A percentile compares a stretch with the other conserved stretches of the same genome.
These are phyloP conservation scores for Tyto alba DNA, from an alignment of 2,113 vertebrate species.

Conservation along the genomic window DNA sequence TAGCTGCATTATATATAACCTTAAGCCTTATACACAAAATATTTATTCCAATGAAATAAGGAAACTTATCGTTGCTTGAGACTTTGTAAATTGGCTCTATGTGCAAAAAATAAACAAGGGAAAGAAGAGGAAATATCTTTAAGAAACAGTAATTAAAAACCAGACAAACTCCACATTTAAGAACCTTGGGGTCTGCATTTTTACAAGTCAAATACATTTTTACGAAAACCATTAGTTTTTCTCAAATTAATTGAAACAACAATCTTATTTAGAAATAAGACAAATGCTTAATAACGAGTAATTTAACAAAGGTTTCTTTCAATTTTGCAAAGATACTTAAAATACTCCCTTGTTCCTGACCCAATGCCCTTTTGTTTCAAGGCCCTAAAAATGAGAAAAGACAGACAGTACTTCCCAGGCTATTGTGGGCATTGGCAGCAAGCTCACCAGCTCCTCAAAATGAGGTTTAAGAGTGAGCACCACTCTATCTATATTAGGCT, in stretches of 20 bases:
- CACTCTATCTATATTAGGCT: background rate
- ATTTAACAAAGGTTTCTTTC: conserved; percentile 22
- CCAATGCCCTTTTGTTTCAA: conserved; percentile 6
- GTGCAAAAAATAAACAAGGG: conserved; percentile 30
- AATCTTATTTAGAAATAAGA: conserved; percentile 17
- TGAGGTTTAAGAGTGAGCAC: background rate
- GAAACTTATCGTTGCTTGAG: background rate
- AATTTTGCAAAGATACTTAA: conserved; percentile 46
- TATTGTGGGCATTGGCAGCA: conserved; percentile 10
- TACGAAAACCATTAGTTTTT: background rate
- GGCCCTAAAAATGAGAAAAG: background rate
- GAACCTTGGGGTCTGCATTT: background rate
- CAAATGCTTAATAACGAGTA: conserved; percentile 12
- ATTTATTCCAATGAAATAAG: background rate
- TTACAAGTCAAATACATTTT: conserved; percentile 29
- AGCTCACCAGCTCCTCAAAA: conserved; percentile 18
- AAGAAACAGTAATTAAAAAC: conserved; percentile 2
- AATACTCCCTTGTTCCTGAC: background rate
- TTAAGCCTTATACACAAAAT: conserved; percentile 8
- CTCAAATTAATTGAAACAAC: conserved; percentile 30
- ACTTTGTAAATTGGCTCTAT: background rate
- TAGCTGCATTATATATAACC: conserved; percentile 13
- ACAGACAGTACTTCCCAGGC: background rate
- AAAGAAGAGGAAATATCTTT: background rate
- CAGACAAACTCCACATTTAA: background rate